These are phyloP conservation scores for Hipposideros armiger DNA, from an alignment of 2,113 vertebrate species.

Conservation along the genomic window DNA sequence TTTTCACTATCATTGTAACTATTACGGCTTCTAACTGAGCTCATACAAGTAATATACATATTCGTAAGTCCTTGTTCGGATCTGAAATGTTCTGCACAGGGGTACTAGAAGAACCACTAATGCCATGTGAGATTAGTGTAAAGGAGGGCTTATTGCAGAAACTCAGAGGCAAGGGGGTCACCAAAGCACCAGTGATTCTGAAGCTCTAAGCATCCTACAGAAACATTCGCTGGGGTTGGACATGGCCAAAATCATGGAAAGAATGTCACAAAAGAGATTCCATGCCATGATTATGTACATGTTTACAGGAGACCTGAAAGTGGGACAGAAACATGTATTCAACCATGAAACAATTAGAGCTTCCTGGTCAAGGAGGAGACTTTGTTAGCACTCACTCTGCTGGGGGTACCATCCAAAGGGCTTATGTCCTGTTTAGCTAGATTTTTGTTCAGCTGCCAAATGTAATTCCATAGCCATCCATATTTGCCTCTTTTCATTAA, in stretches of 20 bases:
- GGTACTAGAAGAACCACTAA: background rate
- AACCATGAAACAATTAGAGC: background rate
- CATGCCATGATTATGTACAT: background rate
- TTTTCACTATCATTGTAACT: background rate
- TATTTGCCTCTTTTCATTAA: background rate
- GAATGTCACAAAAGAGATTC: background rate
- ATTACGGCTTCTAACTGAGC: background rate
- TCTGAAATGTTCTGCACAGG: background rate
- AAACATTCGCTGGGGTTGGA: background rate
- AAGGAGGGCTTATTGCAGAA: background rate
- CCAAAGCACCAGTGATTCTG: background rate
- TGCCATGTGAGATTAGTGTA: background rate
- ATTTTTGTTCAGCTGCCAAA: background rate
- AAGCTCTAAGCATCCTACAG: background rate
- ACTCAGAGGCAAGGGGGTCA: background rate
- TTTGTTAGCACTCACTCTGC: background rate
- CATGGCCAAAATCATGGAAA: background rate
- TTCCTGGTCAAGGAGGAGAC: background rate
- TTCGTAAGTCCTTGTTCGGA: background rate
- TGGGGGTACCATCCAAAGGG: background rate
- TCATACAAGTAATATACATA: background rate
- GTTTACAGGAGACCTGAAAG: background rate
- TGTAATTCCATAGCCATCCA: background rate
- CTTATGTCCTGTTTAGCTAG: background rate
- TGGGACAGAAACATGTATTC: background rate